These are phyloP conservation scores for Scartelaos histophorus DNA, from an alignment of 2,113 vertebrate genomes.

Conservation along the genomic window DNA sequence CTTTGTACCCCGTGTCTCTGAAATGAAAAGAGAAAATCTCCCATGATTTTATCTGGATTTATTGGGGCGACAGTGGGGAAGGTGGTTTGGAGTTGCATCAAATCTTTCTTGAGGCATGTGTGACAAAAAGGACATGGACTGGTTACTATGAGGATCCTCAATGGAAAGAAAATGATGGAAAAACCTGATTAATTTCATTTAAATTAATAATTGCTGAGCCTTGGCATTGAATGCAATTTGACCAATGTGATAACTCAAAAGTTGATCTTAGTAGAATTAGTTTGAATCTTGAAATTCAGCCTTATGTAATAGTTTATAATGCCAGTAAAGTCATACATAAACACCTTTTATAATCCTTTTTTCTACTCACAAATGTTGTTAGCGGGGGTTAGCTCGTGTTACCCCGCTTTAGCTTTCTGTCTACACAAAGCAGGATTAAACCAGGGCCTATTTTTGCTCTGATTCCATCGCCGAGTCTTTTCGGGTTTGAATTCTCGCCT, in stretches of 20 bases:
- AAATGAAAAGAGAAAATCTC: not conserved
- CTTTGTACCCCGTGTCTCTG: not conserved
- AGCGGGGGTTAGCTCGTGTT: not conserved
- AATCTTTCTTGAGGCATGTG: not conserved
- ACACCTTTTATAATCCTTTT: not conserved
- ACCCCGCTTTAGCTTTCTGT: not conserved
- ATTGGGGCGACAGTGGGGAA: not conserved
- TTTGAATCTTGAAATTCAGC: not conserved
- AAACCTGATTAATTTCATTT: too few relatives aligned
- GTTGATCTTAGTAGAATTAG: too few relatives aligned
- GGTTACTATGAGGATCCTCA: not conserved
- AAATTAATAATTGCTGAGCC: too few relatives aligned
- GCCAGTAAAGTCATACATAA: not conserved
- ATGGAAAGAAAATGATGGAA: not conserved
- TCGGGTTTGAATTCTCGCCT: conserved; percentile 29
- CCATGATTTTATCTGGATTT: not conserved
- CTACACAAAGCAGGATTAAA: not conserved
- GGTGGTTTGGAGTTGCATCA: not conserved
- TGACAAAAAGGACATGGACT: not conserved
- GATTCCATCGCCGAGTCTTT: conserved; percentile 18
- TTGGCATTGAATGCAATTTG: too few relatives aligned
- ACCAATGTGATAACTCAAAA: too few relatives aligned
- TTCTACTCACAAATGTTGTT: not conserved
- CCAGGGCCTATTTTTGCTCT: conserved; percentile 27
- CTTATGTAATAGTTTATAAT: not conserved